Evolutionary conservation across 2,797 vertebrate species (phyloP).

Genomic region (Taenioides sp.): DNA sequence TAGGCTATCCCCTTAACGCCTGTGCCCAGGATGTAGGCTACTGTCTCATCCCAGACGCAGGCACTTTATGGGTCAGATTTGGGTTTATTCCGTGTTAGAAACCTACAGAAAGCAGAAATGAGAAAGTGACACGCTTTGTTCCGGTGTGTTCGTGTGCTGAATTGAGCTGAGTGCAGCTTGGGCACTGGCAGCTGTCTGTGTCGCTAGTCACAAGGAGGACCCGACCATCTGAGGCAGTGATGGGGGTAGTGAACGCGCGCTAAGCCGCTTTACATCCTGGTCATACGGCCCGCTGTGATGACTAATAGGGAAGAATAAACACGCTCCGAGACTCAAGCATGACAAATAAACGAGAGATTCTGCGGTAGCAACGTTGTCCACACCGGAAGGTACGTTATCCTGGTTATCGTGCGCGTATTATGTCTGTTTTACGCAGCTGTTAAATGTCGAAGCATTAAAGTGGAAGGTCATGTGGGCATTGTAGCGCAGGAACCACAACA

Average conservation of each 20-base stretch:
- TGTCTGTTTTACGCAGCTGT: neutral
- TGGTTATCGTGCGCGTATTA: neutral
- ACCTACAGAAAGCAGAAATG: neutral
- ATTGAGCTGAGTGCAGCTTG: neutral
- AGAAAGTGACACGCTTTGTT: neutral
- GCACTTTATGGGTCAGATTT: neutral
- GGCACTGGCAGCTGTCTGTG: slow-evolving; percentile 41
- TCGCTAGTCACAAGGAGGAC: slow-evolving; percentile 44
- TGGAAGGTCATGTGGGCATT: slow-evolving; percentile 5
- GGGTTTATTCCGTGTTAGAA: neutral
- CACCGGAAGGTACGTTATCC: slow-evolving; percentile 63
- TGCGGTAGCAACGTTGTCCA: slow-evolving; percentile 34
- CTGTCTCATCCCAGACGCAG: neutral
- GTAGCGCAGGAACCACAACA: neutral
- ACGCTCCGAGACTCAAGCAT: slow-evolving; percentile 37
- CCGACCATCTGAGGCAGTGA: slow-evolving; percentile 56
- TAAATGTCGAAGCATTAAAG: neutral
- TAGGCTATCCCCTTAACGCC: neutral
- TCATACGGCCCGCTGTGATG: slow-evolving; percentile 44
- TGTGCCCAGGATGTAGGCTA: neutral
- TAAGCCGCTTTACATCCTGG: slow-evolving; percentile 67
- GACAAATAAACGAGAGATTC: slow-evolving; percentile 35
- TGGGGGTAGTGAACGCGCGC: slow-evolving; percentile 41
- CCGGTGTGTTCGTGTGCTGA: neutral
- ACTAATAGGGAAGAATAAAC: slow-evolving; percentile 39